These are phyloP conservation scores for Drosophila robusta DNA, from an alignment of 2,888 invertebrate genomes.

Conservation along the genomic window DNA sequence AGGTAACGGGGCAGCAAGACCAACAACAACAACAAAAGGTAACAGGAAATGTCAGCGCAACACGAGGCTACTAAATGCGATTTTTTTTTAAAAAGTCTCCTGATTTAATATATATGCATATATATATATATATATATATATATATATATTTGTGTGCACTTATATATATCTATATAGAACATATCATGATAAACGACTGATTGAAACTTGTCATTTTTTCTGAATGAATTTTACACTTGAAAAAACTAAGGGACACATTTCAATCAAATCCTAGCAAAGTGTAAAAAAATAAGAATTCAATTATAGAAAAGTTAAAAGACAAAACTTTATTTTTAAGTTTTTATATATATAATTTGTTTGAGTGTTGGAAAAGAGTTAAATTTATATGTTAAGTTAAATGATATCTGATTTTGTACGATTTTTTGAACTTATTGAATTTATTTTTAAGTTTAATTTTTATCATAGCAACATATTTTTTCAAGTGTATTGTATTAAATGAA, in stretches of 20 bases:
- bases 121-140: neutral
- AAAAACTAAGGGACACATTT: neutral
- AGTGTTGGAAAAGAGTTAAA: conserved; percentile 3
- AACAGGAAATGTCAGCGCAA: conserved; percentile 48
- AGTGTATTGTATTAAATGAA: no score
- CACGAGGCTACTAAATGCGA: conserved; percentile 19
- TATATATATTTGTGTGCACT: conserved; percentile 2
- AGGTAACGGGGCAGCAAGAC: conserved; percentile 18
- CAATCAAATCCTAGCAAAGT: no score
- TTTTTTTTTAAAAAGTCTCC: neutral
- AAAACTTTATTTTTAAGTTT: no score
- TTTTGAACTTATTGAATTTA: no score
- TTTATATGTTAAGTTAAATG: neutral
- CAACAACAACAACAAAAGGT: conserved; percentile 5
- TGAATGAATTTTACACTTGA: conserved; percentile 1
- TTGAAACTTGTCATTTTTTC: conserved; percentile 19
- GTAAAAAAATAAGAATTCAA: neutral
- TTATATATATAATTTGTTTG: neutral
- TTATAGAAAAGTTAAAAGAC: neutral
- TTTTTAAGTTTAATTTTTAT: no score
- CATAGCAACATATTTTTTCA: no score
- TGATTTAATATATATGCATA: conserved; percentile 1
- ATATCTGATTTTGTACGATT: no score
- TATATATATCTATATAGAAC: conserved; percentile 1
- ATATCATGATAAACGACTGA: conserved; percentile 8